Evolutionary conservation across 1,140 invertebrate genomes (phyloP).

Genomic region (Micrasema longulum): DNA sequence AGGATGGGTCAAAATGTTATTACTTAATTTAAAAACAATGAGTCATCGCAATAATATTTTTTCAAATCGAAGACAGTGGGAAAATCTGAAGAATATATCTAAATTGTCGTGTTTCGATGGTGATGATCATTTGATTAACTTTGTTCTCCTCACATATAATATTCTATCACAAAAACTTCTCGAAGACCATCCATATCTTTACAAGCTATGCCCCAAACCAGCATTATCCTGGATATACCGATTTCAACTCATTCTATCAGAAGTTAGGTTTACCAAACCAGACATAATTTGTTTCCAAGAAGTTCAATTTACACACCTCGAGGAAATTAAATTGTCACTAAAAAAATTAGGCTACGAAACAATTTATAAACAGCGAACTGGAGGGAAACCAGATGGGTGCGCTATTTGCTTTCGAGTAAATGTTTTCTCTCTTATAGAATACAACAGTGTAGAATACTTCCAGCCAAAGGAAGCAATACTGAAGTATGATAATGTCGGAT

Average conservation of each 20-base stretch:
- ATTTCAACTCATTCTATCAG: slow-evolving; percentile 11
- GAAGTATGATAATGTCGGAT: slow-evolving; percentile 26
- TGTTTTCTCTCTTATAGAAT: slow-evolving; percentile 19
- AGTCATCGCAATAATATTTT: background rate
- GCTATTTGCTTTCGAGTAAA: slow-evolving; percentile 11
- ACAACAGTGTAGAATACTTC: slow-evolving; percentile 24
- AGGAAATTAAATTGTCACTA: slow-evolving; percentile 11
- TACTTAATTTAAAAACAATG: background rate
- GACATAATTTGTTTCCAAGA: slow-evolving; percentile 39
- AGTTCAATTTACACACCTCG: slow-evolving; percentile 21
- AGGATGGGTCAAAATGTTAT: too few relatives aligned
- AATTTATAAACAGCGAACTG: slow-evolving; percentile 24
- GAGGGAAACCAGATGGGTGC: slow-evolving; percentile 25
- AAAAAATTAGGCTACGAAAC: slow-evolving; percentile 7
- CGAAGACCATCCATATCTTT: slow-evolving; percentile 24
- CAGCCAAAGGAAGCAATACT: slow-evolving; percentile 14
- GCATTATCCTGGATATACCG: slow-evolving; percentile 13
- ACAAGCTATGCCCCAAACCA: slow-evolving; percentile 10
- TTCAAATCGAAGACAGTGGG: slow-evolving; percentile 15
- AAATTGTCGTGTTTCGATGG: background rate
- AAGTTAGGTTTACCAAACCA: slow-evolving; percentile 15
- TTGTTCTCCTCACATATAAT: slow-evolving; percentile 19
- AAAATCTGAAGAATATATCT: slow-evolving; percentile 6
- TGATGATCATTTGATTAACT: slow-evolving; percentile 6
- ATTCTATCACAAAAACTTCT: slow-evolving; percentile 30